Conservation (phyloP, 2,113 vertebrate genomes). For the Phalacrocorax carbo region DNA sequence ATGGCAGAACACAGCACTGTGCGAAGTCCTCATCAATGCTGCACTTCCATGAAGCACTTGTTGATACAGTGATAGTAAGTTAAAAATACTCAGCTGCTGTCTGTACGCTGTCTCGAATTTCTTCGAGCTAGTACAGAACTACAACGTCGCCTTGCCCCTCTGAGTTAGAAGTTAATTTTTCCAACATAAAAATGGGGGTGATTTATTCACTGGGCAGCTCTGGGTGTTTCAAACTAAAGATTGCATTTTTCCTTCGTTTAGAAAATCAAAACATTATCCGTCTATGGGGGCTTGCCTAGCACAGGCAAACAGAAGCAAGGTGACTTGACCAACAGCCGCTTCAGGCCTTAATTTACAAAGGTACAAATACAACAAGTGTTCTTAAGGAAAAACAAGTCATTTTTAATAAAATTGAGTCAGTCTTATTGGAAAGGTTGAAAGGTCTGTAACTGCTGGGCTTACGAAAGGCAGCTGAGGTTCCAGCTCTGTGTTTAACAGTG, state of each 20-base stretch:
- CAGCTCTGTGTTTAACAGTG: neutral
- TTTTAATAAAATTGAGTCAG: neutral
- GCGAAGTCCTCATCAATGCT: neutral
- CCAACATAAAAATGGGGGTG: rapidly evolving
- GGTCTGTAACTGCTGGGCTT: neutral
- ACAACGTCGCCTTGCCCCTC: neutral
- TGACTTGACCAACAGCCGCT: neutral
- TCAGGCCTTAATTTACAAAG: neutral
- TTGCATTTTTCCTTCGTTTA: neutral
- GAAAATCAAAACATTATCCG: neutral
- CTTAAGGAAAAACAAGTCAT: neutral
- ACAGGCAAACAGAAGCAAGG: no score
- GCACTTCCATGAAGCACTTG: neutral
- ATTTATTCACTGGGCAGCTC: neutral
- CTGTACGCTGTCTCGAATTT: neutral
- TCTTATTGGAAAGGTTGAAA: neutral
- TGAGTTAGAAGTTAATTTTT: neutral
- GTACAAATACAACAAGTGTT: neutral
- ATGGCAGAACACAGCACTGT: neutral
- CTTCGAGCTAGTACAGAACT: neutral
- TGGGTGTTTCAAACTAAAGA: neutral
- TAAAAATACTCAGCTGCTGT: neutral
- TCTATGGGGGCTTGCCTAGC: neutral
- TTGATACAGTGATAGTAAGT: neutral
- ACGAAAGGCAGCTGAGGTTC: neutral